Evolutionary conservation across 2,797 vertebrate species (phyloP).

Genomic region (Notolabrus celidotus): DNA sequence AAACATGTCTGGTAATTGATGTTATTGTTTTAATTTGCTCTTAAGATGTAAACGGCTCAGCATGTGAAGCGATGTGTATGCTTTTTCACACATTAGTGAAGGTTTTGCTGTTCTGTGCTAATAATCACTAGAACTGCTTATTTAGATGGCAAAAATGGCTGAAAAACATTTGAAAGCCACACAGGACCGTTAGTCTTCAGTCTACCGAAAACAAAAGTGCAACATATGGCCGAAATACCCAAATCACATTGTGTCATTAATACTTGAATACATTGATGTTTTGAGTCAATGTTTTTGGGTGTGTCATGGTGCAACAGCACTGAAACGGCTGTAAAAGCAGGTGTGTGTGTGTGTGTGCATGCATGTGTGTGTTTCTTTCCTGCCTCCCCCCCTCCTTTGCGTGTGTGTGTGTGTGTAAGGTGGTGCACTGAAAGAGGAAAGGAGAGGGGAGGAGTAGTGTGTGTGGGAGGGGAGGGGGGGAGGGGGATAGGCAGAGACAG

Average conservation of each 20-base stretch:
- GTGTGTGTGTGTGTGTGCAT: constrained; percentile 20
- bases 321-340: constrained; percentile 49
- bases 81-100: not conserved
- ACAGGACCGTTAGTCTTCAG: constrained; percentile 9
- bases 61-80: not conserved
- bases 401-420: constrained; percentile 49
- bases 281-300: constrained; percentile 39
- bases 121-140: not conserved
- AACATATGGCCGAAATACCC: constrained; percentile 4
- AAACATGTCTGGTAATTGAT: constrained; percentile 5
- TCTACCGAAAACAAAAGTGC: constrained; percentile 1
- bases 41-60: not conserved
- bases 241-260: not conserved
- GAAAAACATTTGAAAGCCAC: constrained; percentile 7
- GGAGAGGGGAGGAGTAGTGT: constrained; percentile 15
- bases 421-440: constrained; percentile 66
- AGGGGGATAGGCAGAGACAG: constrained; percentile 65
- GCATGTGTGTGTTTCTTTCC: constrained; percentile 36
- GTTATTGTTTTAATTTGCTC: not conserved
- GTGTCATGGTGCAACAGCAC: constrained; percentile 63
- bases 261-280: not conserved
- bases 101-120: not conserved
- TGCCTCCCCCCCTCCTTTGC: not conserved
- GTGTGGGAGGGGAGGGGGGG: constrained; percentile 6
- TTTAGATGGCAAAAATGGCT: constrained; percentile 5